Conservation (phyloP, 2,888 invertebrate species). For the Dicycla oo region DNA sequence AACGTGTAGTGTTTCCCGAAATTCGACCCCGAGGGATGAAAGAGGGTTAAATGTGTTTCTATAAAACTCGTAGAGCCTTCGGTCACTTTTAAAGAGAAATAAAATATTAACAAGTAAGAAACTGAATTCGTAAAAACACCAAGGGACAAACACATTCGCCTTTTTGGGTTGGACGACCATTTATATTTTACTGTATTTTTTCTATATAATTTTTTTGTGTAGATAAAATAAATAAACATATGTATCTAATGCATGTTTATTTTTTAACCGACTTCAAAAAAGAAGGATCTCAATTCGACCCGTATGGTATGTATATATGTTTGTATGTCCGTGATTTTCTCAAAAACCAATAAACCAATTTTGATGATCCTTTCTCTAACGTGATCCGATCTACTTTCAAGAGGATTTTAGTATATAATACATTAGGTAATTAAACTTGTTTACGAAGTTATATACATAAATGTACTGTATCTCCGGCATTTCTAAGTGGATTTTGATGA, state of each 20-base stretch:
- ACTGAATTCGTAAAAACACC: conserved; percentile 38
- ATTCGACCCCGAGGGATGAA: conserved; percentile 34
- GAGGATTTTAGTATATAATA: too few relatives aligned
- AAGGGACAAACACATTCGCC: conserved; percentile 13
- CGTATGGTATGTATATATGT: too few relatives aligned
- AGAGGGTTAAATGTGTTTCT: conserved; percentile 51
- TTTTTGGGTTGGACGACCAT: not conserved
- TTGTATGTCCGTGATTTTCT: too few relatives aligned
- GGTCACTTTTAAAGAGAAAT: conserved; percentile 41
- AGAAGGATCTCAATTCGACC: too few relatives aligned
- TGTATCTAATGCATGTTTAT: not conserved
- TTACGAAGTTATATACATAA: too few relatives aligned
- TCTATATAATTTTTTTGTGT: not conserved
- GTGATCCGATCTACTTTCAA: too few relatives aligned
- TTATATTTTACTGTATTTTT: conserved; percentile 16
- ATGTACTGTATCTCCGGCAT: too few relatives aligned
- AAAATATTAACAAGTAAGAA: conserved; percentile 48
- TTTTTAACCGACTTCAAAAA: too few relatives aligned
- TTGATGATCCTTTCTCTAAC: too few relatives aligned
- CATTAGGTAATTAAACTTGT: too few relatives aligned
- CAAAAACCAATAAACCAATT: too few relatives aligned
- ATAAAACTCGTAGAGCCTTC: conserved; percentile 30
- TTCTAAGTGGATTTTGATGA: too few relatives aligned
- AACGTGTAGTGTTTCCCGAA: conserved; percentile 40
- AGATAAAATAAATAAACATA: not conserved